phyloP scores from a whole-genome alignment of 2,888 invertebrate species.

The Folsomia manolachei region DNA sequence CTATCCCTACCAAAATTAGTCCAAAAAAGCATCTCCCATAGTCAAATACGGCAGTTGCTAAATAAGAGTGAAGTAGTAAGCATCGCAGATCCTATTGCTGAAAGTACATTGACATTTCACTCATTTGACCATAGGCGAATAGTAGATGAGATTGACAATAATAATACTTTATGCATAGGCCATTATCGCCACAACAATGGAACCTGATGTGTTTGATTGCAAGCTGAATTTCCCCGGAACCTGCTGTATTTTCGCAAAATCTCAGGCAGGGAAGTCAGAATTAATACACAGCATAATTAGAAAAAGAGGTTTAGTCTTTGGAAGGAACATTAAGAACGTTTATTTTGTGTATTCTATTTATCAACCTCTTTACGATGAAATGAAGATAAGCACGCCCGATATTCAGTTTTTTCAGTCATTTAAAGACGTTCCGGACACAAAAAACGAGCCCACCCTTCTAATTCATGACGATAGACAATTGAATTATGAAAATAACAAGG shows the following conservation, averaged over 20 bases:
- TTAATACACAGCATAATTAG: not conserved
- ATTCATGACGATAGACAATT: not conserved
- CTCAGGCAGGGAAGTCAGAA: not conserved
- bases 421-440: not conserved
- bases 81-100: not conserved
- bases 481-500: not conserved
- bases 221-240: not conserved
- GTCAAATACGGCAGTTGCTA: not conserved
- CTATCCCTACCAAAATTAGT: not conserved
- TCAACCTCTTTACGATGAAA: not conserved
- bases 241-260: not conserved
- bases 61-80: not conserved
- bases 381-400: not conserved
- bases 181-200: not conserved
- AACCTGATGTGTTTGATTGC: conserved; percentile 5
- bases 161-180: not conserved
- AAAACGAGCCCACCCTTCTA: not conserved
- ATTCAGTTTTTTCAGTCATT: not conserved
- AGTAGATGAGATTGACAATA: not conserved
- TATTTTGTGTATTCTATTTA: not conserved
- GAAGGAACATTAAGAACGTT: not conserved
- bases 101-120: not conserved
- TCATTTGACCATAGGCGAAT: not conserved
- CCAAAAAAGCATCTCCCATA: not conserved
- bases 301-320: not conserved